phyloP scores from a whole-genome alignment of 2,888 invertebrate genomes.

The Lucinisca nassula region DNA sequence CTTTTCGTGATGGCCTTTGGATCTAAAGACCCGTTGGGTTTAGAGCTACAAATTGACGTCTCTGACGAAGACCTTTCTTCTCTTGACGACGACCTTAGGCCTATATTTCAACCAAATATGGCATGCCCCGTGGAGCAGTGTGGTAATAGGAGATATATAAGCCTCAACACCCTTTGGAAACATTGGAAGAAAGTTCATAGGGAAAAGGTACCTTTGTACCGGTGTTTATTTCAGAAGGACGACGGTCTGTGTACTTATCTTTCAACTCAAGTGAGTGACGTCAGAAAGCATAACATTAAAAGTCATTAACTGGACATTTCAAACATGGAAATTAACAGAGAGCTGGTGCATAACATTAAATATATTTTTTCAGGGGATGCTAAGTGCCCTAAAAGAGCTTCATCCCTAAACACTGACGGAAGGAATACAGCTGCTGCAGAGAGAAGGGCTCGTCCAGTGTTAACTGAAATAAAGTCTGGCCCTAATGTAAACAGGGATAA shows the following conservation, averaged over 20 bases:
- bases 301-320: neutral
- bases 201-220: neutral
- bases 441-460: neutral
- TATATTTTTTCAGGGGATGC: neutral
- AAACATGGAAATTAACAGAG: neutral
- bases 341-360: neutral
- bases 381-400: neutral
- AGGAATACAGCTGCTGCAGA: neutral
- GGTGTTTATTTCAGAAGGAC: neutral
- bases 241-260: neutral
- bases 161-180: neutral
- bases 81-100: neutral
- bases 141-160: neutral
- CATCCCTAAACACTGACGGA: neutral
- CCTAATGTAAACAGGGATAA: neutral
- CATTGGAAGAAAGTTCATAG: constrained; percentile 1
- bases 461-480: neutral
- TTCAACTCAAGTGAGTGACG: neutral
- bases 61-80: neutral
- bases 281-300: neutral
- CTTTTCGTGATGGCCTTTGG: too few relatives aligned
- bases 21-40: neutral
- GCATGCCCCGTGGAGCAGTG: neutral
- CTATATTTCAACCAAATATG: neutral
- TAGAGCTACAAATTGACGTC: neutral